Evolutionary conservation across 37 sponge, comb jelly and placozoan species (phyloP).

Genomic region (Axinella damicornis): DNA sequence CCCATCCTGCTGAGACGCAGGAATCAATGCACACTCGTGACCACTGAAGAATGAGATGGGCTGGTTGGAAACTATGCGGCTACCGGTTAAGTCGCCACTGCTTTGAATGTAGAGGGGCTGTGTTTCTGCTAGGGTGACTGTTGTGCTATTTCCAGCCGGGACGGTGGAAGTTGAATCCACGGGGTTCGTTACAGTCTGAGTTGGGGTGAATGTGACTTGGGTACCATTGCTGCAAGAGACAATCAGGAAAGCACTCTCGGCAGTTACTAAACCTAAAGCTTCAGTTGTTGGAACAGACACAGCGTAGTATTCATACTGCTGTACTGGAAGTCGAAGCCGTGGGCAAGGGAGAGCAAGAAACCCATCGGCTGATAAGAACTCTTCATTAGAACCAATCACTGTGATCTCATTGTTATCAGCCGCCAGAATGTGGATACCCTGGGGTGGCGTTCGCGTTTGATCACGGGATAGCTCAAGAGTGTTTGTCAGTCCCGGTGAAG

Average conservation of each 20-base stretch:
- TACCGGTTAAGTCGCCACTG: constrained; percentile 37
- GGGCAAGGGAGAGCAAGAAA: constrained; percentile 39
- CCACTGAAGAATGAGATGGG: constrained; percentile 43
- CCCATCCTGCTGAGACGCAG: not conserved
- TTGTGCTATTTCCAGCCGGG: constrained; percentile 8
- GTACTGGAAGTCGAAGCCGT: not conserved
- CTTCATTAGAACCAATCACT: constrained; percentile 21
- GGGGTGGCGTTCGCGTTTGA: too few relatives aligned
- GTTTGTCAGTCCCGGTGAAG: too few relatives aligned
- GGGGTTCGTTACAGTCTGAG: constrained; percentile 15
- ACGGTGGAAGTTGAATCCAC: not conserved
- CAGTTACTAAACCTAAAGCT: not conserved
- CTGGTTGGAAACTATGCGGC: constrained; percentile 12
- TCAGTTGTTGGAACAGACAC: constrained; percentile 19
- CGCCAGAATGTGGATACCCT: constrained; percentile 3
- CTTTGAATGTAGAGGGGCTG: constrained; percentile 39
- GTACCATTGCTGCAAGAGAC: constrained; percentile 20
- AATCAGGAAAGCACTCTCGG: constrained; percentile 23
- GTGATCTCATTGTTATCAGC: not conserved
- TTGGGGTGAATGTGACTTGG: constrained; percentile 30
- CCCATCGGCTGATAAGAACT: constrained; percentile 25
- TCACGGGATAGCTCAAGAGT: too few relatives aligned
- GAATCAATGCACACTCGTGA: constrained; percentile 48
- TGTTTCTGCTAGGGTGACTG: constrained; percentile 4
- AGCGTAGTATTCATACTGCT: constrained; percentile 51